phyloP scores from a whole-genome alignment of 2,888 invertebrate species.

The Lithodes maja region DNA sequence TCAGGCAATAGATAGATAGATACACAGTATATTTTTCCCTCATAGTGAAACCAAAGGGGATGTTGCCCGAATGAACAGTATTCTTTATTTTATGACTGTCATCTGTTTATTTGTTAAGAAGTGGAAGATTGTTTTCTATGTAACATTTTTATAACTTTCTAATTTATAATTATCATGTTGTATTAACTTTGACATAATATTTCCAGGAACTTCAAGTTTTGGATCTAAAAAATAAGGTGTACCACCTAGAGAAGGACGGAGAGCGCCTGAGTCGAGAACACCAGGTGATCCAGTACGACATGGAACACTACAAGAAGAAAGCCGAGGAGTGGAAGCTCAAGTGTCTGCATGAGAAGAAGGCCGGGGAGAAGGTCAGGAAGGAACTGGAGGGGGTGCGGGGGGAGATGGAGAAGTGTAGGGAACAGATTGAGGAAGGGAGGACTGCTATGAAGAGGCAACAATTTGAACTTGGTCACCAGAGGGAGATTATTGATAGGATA shows the following conservation, averaged over 20 bases:
- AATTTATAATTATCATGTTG: too few species aligned
- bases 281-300: constrained; percentile 27
- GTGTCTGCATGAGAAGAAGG: constrained; percentile 23
- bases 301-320: constrained; percentile 57
- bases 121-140: too few species aligned
- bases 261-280: constrained; percentile 24
- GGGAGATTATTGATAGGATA: constrained; percentile 37
- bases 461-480: constrained; percentile 58
- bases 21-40: too few species aligned
- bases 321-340: constrained; percentile 60
- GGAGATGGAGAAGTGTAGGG: constrained; percentile 16
- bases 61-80: too few species aligned
- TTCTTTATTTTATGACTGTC: too few species aligned
- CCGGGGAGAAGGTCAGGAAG: constrained; percentile 16
- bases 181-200: neutral
- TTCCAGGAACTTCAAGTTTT: constrained; percentile 55
- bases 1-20: too few species aligned
- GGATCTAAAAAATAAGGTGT: constrained; percentile 46
- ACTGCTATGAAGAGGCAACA: constrained; percentile 30
- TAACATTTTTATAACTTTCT: too few species aligned
- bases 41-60: too few species aligned
- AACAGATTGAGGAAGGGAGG: constrained; percentile 20
- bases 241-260: constrained; percentile 40
- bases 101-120: too few species aligned
- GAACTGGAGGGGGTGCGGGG: neutral